Evolutionary conservation across 1,140 invertebrate genomes (phyloP).

Genomic region (Cotesia vestalis): DNA sequence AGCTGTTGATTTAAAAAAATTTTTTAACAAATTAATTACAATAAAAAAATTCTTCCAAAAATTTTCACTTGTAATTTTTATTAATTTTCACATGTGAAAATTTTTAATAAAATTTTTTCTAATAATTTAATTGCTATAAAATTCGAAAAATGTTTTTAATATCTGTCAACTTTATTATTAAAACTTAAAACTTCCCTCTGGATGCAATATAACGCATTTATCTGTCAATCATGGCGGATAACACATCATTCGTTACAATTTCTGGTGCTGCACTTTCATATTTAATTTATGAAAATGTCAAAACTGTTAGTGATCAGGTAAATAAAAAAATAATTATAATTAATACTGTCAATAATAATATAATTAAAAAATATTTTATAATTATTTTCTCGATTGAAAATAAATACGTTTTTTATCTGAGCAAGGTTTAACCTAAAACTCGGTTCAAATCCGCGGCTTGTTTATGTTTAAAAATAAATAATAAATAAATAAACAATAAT

Average conservation of each 20-base stretch:
- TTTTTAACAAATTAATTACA: too few relatives aligned
- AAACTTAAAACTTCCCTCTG: too few relatives aligned
- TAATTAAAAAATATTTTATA: not conserved
- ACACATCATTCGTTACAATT: constrained; percentile 57
- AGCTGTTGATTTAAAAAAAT: too few relatives aligned
- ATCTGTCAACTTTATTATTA: too few relatives aligned
- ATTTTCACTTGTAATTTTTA: too few relatives aligned
- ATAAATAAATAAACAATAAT: not conserved
- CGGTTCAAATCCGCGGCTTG: not conserved
- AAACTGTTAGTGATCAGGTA: constrained; percentile 69
- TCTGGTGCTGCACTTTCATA: constrained; percentile 71
- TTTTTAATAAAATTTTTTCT: too few relatives aligned
- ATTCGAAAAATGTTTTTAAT: too few relatives aligned
- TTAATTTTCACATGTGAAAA: too few relatives aligned
- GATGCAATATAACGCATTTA: constrained; percentile 32
- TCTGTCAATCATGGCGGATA: constrained; percentile 57
- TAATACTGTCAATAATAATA: not conserved
- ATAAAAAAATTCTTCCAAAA: too few relatives aligned
- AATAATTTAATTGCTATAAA: too few relatives aligned
- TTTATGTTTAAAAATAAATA: not conserved
- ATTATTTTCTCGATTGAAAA: not conserved
- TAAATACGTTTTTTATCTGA: too few relatives aligned
- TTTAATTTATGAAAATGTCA: constrained; percentile 72
- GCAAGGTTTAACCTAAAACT: too few relatives aligned
- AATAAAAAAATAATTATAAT: not conserved